Conservation (phyloP, 2,113 vertebrate species). For the Paradisaea rubra region DNA sequence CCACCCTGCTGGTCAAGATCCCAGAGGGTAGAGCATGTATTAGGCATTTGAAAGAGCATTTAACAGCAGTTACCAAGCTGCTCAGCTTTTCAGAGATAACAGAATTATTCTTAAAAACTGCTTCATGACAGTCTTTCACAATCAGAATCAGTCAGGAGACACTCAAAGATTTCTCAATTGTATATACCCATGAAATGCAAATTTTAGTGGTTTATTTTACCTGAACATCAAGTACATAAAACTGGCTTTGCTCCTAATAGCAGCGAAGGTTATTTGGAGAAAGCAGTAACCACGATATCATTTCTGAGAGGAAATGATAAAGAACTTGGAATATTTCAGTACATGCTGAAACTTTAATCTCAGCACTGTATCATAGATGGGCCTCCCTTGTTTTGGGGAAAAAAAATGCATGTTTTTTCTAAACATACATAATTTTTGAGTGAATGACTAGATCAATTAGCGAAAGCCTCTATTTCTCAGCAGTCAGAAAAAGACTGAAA, state of each 20-base stretch:
- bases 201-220: neutral
- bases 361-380: neutral
- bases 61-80: neutral
- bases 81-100: neutral
- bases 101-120: neutral
- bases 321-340: neutral
- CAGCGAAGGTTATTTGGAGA: neutral
- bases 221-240: neutral
- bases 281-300: neutral
- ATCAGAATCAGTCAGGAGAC: neutral
- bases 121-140: neutral
- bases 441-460: neutral
- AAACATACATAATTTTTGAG: neutral
- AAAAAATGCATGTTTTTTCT: neutral
- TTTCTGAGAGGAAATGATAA: neutral
- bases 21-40: neutral
- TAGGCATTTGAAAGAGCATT: neutral
- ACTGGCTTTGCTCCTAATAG: neutral
- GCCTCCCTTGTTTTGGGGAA: neutral
- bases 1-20: neutral
- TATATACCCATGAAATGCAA: neutral
- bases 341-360: neutral
- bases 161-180: neutral
- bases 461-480: neutral
- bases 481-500: neutral